Evolutionary conservation across 2,888 invertebrate genomes (phyloP), one percentile per base, ranked within the genome.

Genomic region (Eugnorisma glareosa): DNA sequence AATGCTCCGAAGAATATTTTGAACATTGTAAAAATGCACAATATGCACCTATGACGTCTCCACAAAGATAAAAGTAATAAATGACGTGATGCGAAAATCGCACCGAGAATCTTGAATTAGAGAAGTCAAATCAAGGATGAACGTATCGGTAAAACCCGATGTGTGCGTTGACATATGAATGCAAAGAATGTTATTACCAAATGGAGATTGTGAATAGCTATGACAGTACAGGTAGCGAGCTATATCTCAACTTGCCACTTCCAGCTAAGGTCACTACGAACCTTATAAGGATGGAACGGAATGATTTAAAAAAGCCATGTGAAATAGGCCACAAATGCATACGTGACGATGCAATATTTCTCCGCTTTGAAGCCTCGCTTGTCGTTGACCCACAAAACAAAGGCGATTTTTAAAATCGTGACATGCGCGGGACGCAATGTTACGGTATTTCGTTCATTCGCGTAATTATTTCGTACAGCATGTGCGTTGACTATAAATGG

Each of bases 321-420:
- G 91, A 91, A 92, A 89, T 87, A 89, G 90, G 86, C 74, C 89
- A 90, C 81, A 91, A 91, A 86, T 90, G 89, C 90, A 89, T 88
- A 89, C 87, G 92, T 91, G 91, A 90, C 87, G 84, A 86, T 89
- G 88, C 66, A 72, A 84, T 87, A 84, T 89, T 89, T 90, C 88
- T 88, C 87, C 87, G 79, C 86, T 86, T 87, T 79, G 89, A 90
- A 92, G 90, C 89, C 88, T 88, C 86, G 80, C 64, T 80, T 90
- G 92, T 90, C 92, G 93, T 93, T 93, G 94, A 92, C 94, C 94
- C 89, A 93, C 88, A 88, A 93, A 91, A 89, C 80, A 84, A 84
- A 88, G 86, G 84, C 84, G 87, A 87, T 88, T 86, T 89, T 89
- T 88, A 90, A 90, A 93, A 89, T 90, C 93, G 92, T 93, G 93